Conservation (phyloP, 2,113 vertebrate genomes). For the Todiramphus chloris region DNA sequence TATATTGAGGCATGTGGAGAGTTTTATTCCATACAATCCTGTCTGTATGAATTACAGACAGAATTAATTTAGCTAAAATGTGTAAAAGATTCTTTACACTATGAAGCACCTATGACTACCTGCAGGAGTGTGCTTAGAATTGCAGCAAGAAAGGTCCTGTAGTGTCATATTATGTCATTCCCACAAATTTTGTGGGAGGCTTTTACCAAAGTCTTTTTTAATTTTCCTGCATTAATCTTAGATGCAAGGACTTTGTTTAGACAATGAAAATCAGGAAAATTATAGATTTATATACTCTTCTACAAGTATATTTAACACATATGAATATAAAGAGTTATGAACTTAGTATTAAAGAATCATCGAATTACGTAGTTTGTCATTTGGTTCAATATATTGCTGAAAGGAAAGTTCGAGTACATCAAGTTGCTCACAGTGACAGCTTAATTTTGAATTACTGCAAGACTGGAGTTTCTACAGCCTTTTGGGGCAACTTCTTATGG, state of each 20-base stretch:
- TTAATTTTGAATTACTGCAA: neutral
- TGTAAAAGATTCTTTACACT: neutral
- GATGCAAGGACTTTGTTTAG: neutral
- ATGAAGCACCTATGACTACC: neutral
- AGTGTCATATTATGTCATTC: neutral
- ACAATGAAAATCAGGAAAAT: neutral
- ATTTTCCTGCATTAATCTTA: neutral
- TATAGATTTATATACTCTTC: neutral
- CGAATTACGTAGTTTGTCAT: neutral
- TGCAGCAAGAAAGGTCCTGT: neutral
- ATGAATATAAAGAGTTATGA: neutral
- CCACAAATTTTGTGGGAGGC: neutral
- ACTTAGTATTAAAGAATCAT: neutral
- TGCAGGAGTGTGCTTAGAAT: neutral
- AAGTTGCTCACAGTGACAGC: neutral
- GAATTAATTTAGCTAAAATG: neutral
- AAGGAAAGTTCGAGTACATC: neutral
- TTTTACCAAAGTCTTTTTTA: neutral
- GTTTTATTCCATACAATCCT: neutral
- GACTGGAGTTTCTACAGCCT: neutral
- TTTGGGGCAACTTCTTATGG: neutral
- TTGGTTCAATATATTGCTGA: neutral
- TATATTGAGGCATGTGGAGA: fast-evolving
- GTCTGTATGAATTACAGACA: neutral
- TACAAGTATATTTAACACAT: neutral